phyloP scores from a whole-genome alignment of 2,888 invertebrate genomes.

The Xanthia togata region DNA sequence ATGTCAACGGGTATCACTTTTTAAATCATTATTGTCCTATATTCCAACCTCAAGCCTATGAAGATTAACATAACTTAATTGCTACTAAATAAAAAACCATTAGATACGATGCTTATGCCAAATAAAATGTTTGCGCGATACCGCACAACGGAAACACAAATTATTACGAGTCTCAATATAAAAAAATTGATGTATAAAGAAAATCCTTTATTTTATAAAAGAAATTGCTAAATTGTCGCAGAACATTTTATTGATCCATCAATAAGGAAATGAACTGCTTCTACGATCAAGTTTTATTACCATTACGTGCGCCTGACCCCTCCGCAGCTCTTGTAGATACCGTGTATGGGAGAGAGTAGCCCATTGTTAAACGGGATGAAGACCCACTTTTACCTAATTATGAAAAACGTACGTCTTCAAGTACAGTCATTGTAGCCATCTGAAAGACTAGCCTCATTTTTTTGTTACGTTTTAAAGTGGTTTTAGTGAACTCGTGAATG shows the following conservation, averaged over 20 bases:
- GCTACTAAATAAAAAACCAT: neutral
- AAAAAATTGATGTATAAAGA: too few relatives aligned
- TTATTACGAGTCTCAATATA: neutral
- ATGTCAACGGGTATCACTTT: constrained; percentile 23
- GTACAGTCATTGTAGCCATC: constrained; percentile 22
- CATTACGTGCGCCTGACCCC: neutral
- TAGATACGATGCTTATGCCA: neutral
- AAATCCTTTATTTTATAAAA: too few relatives aligned
- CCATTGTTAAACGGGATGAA: constrained; percentile 1
- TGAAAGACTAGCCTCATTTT: constrained; percentile 35
- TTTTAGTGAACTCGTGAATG: constrained; percentile 37
- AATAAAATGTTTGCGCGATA: neutral
- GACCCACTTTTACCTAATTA: neutral
- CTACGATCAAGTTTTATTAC: neutral
- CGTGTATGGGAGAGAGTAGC: neutral
- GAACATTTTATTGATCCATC: too few relatives aligned
- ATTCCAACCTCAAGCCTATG: neutral
- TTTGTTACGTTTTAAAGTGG: constrained; percentile 38
- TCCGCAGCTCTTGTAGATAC: neutral
- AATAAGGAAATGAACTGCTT: neutral
- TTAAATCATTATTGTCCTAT: constrained; percentile 9
- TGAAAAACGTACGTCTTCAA: constrained; percentile 11
- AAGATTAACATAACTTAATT: neutral
- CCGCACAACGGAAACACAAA: neutral
- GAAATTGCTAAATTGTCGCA: neutral